phyloP scores from a whole-genome alignment of 2,113 vertebrate genomes.

The Tetraodon nigroviridis region DNA sequence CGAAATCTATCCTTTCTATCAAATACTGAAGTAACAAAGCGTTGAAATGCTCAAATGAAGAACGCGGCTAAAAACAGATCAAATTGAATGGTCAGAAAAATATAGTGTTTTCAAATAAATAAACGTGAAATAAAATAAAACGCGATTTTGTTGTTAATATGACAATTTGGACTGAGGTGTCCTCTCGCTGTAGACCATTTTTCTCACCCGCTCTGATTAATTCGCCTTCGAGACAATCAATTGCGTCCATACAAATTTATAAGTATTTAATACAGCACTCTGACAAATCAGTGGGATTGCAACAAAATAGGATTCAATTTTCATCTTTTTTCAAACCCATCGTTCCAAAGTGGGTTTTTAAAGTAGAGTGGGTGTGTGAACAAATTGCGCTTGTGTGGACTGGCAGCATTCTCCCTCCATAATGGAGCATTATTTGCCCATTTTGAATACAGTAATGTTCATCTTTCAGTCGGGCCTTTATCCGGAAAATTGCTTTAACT shows the following conservation, averaged over 20 bases:
- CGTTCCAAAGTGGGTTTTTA: slow-evolving; percentile 90
- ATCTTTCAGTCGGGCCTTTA: slow-evolving; percentile 90
- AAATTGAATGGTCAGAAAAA: not conserved
- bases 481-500: slow-evolving; percentile 99
- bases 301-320: slow-evolving; percentile 94
- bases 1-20: too few species aligned
- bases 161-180: slow-evolving; percentile 6
- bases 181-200: slow-evolving; percentile 16
- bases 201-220: slow-evolving; percentile 33
- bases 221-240: slow-evolving; percentile 77
- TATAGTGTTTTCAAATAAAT: not conserved
- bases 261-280: slow-evolving; percentile 86
- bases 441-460: slow-evolving; percentile 99
- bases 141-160: not conserved
- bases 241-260: slow-evolving; percentile 98
- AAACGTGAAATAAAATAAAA: too few species aligned
- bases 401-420: slow-evolving; percentile 95
- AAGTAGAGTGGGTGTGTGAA: slow-evolving; percentile 87
- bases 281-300: slow-evolving; percentile 98
- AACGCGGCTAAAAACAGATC: not conserved
- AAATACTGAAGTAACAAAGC: too few species aligned
- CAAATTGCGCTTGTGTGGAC: slow-evolving; percentile 97
- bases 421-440: slow-evolving; percentile 98
- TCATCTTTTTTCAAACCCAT: slow-evolving; percentile 96
- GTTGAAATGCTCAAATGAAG: too few species aligned